Percentiles rank a stretch among this genome's conserved stretches.
phyloP scores from a whole-genome alignment of 2,113 vertebrate species.

The Scalopus aquaticus region DNA sequence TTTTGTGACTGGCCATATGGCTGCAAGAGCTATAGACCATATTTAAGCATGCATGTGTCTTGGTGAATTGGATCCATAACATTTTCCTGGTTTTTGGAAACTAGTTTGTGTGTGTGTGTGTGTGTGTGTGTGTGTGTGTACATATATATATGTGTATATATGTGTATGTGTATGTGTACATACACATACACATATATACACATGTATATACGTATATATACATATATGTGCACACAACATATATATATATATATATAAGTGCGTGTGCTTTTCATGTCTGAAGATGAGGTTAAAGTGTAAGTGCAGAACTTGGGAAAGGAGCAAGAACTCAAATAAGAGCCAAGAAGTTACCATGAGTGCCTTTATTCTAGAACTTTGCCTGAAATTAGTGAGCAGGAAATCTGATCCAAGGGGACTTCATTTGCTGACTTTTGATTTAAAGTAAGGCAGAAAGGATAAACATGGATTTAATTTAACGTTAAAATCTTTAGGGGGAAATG shows the following conservation, averaged over 20 bases:
- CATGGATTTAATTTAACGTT: neutral
- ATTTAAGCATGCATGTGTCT: neutral
- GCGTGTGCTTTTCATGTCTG: too few relatives aligned
- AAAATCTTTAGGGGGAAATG: neutral
- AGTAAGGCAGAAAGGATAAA: neutral
- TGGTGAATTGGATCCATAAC: neutral
- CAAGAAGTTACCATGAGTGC: neutral
- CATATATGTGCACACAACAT: too few relatives aligned
- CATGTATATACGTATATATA: too few relatives aligned
- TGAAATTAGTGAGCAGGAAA: neutral
- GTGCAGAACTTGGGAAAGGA: neutral
- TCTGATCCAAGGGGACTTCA: neutral
- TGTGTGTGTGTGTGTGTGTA: too few relatives aligned
- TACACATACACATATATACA: too few relatives aligned
- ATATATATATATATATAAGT: too few relatives aligned
- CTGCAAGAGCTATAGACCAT: neutral
- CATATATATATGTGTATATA: too few relatives aligned
- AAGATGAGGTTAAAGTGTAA: neutral
- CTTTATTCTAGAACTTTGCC: slow-evolving; percentile 12
- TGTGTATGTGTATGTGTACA: too few relatives aligned
- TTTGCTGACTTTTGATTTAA: neutral
- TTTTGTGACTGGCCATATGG: neutral
- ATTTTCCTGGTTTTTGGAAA: neutral
- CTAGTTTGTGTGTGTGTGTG: neutral
- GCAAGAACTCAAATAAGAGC: neutral